Evolutionary conservation across 2,888 invertebrate genomes (phyloP), one percentile per base, ranked within the genome.

Genomic region (Oligia latruncula): DNA sequence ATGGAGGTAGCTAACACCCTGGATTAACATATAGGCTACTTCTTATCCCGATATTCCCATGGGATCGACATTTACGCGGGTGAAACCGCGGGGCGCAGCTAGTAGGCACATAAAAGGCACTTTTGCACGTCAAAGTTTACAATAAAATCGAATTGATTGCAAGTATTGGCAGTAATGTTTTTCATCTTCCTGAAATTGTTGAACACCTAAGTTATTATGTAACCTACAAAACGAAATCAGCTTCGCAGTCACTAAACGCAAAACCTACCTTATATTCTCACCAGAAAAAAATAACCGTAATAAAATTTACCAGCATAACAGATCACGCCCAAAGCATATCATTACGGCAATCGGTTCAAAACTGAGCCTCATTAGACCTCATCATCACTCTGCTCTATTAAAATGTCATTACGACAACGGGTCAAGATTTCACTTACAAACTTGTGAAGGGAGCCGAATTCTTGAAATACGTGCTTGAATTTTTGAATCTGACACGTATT

Each of bases 341-440:
- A 88, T 88, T 86, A 89, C 52, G 62, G 77, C 74, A 77, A 88
- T 89, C 43, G 79, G 81, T 78, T 80, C 76, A 78, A 88, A 89
- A 77, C 77, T 74, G 78, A 74, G 71, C 58, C 84, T 88, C 87
- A 88, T 88, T 88, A 86, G 89, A 77, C 35, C 60, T 81, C 82
- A 81, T 86, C 79, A 84, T 55, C 81, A 84, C 82, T 70, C 60
- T 76, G 70, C 55, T 73, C 83, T 86, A 88, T 88, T 89, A 88
- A 88, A 88, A 88, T 81, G 81, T 88, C 87, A 78, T 88, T 88
- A 89, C 75, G 13, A 67, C 65, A 77, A 67, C 81, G 55, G 82
- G 68, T 76, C 86, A 86, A 79, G 78, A 87, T 85, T 87, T 89
- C 89, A 87, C 85, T 85, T 85, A 87, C 35, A 80, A 83, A 74